Evolutionary conservation across 2,888 invertebrate genomes (phyloP).

Genomic region (Encarsia formosa): DNA sequence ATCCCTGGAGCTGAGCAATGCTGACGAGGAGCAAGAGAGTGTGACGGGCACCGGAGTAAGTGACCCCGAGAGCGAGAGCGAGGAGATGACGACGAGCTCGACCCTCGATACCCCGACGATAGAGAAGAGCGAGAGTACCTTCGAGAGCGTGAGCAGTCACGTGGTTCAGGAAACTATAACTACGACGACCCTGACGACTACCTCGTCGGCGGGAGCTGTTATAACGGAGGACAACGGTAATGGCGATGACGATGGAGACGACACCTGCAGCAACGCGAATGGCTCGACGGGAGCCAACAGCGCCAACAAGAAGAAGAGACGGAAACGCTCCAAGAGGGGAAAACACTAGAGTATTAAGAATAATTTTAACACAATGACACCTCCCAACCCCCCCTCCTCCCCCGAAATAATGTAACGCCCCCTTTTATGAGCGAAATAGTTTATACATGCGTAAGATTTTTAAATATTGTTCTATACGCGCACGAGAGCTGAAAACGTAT

Average conservation of each 20-base stretch:
- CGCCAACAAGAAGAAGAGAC: slow-evolving; percentile 52
- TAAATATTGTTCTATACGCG: no score
- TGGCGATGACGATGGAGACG: slow-evolving; percentile 39
- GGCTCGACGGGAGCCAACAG: slow-evolving; percentile 6
- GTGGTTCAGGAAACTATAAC: slow-evolving; percentile 32
- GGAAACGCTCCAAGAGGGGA: slow-evolving; percentile 56
- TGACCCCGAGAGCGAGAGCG: slow-evolving; percentile 46
- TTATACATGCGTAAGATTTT: slow-evolving; percentile 25
- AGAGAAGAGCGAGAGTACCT: slow-evolving; percentile 45
- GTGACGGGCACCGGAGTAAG: slow-evolving; percentile 43
- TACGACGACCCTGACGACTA: slow-evolving; percentile 52
- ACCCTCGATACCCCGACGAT: slow-evolving; percentile 46
- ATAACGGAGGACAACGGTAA: slow-evolving; percentile 3
- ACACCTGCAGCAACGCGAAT: slow-evolving; percentile 42
- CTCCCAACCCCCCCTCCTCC: neutral
- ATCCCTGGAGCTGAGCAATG: slow-evolving; percentile 76
- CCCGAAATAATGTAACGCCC: neutral
- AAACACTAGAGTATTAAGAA: no score
- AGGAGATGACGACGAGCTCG: slow-evolving; percentile 47
- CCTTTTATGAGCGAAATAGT: slow-evolving; percentile 2
- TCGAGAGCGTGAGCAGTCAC: slow-evolving; percentile 10
- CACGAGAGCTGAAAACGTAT: no score
- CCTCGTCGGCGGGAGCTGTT: no score
- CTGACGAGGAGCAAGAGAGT: slow-evolving; percentile 56
- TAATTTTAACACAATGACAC: neutral